phyloP scores from a whole-genome alignment of 2,113 vertebrate species.

The human (Homo sapiens) region DNA sequence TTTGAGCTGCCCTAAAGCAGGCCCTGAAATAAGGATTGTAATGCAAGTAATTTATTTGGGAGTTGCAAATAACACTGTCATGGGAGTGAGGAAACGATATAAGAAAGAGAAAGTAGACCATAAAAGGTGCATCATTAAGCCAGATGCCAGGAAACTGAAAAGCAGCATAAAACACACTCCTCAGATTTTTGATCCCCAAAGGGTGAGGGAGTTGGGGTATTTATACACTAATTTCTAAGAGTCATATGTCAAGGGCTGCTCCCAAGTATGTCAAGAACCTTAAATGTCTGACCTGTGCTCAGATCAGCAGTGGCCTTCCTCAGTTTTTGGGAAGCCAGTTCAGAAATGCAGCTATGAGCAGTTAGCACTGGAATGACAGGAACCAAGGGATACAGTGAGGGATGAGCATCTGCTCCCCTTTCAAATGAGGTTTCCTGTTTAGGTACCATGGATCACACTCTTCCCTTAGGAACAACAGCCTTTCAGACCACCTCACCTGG shows the following conservation, averaged over 20 bases:
- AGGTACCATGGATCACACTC: background rate
- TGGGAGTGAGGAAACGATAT: background rate
- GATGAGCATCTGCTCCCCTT: background rate
- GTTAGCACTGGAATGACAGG: background rate
- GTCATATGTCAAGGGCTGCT: background rate
- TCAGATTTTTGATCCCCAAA: background rate
- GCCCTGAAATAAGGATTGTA: background rate
- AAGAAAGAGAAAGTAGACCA: background rate
- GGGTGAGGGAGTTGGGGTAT: background rate
- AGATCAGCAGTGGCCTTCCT: background rate
- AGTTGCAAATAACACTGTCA: background rate
- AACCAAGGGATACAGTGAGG: fast-evolving
- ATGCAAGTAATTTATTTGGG: background rate
- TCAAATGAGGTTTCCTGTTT: background rate
- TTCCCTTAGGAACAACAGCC: background rate
- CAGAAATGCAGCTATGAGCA: background rate
- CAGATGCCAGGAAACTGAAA: background rate
- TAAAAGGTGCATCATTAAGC: background rate
- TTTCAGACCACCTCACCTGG: background rate
- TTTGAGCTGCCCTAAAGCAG: background rate
- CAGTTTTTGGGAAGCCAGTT: background rate
- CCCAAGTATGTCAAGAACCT: background rate
- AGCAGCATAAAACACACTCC: background rate
- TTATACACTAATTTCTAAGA: background rate
- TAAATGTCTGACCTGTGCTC: no score